Conservation (phyloP, 1,140 invertebrate genomes). For the Drosophila leontia region DNA sequence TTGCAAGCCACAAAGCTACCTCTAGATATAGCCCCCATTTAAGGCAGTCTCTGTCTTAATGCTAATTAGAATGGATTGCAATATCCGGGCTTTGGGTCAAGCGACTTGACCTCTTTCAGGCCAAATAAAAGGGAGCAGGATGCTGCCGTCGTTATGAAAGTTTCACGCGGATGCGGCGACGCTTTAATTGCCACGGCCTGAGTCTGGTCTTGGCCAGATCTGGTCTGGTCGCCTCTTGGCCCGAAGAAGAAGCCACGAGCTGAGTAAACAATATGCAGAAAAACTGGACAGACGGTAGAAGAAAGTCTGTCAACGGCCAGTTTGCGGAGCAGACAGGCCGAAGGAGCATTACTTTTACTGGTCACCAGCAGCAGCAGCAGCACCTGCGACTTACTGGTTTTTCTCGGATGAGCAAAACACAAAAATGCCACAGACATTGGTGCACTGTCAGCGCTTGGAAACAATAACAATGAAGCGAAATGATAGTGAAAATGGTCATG, state of each 20-base stretch:
- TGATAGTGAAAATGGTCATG: slow-evolving; percentile 80
- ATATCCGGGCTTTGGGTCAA: slow-evolving; percentile 28
- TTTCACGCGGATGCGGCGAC: slow-evolving; percentile 64
- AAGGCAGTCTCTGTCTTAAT: slow-evolving; percentile 10
- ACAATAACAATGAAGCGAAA: slow-evolving; percentile 77
- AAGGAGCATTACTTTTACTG: slow-evolving; percentile 78
- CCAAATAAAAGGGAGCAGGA: slow-evolving; percentile 59
- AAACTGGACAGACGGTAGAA: slow-evolving; percentile 76
- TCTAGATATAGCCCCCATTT: slow-evolving; percentile 7
- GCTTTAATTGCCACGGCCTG: slow-evolving; percentile 64
- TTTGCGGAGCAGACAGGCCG: slow-evolving; percentile 41
- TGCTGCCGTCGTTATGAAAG: slow-evolving; percentile 71
- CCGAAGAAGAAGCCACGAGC: slow-evolving; percentile 34
- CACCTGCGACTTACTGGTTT: slow-evolving; percentile 63
- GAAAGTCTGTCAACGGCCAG: slow-evolving; percentile 66
- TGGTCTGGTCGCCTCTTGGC: slow-evolving; percentile 38
- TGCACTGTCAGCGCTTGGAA: slow-evolving; percentile 32
- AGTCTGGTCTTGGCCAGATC: slow-evolving; percentile 53
- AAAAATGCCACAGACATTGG: slow-evolving; percentile 36
- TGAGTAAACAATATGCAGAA: slow-evolving; percentile 75
- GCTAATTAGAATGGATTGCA: slow-evolving; percentile 56
- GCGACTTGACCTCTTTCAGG: slow-evolving; percentile 25
- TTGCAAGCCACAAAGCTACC: slow-evolving; percentile 40
- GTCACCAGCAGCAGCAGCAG: slow-evolving; percentile 35
- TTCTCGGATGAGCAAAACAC: slow-evolving; percentile 52